Percentiles rank a stretch among this genome's conserved stretches.
These are phyloP conservation scores for Catharus ustulatus DNA, from an alignment of 2,797 vertebrate species.

Conservation along the genomic window DNA sequence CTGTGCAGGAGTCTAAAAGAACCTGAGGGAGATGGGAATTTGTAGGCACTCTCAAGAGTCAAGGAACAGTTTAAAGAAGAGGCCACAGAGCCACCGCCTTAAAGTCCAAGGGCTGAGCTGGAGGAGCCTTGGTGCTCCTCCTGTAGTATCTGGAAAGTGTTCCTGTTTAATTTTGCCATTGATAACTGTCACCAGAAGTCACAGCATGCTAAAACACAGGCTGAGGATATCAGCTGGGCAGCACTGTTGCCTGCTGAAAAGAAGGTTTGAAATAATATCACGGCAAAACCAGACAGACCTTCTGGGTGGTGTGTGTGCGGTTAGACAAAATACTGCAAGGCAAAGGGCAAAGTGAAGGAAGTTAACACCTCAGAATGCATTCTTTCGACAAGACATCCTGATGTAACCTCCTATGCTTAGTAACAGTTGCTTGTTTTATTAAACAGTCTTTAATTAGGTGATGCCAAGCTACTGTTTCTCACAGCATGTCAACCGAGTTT, in stretches of 20 bases:
- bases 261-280: neutral
- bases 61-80: slow-evolving; percentile 7
- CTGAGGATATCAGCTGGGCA: neutral
- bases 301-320: rapidly evolving
- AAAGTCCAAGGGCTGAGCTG: neutral
- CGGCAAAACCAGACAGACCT: neutral
- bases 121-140: neutral
- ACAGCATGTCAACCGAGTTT: neutral
- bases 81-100: neutral
- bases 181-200: neutral
- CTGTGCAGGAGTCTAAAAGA: neutral
- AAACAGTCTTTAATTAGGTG: neutral
- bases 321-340: neutral
- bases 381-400: neutral
- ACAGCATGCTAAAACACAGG: neutral
- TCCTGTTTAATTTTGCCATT: neutral
- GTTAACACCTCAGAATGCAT: neutral
- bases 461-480: neutral
- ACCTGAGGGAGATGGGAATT: neutral
- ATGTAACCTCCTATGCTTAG: neutral
- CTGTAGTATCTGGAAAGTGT: neutral
- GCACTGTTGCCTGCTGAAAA: neutral
- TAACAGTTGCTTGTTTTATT: neutral
- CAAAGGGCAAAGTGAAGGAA: neutral
- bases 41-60: neutral